phyloP scores from a whole-genome alignment of 2,888 invertebrate species.

The Opisthograptis luteolata region DNA sequence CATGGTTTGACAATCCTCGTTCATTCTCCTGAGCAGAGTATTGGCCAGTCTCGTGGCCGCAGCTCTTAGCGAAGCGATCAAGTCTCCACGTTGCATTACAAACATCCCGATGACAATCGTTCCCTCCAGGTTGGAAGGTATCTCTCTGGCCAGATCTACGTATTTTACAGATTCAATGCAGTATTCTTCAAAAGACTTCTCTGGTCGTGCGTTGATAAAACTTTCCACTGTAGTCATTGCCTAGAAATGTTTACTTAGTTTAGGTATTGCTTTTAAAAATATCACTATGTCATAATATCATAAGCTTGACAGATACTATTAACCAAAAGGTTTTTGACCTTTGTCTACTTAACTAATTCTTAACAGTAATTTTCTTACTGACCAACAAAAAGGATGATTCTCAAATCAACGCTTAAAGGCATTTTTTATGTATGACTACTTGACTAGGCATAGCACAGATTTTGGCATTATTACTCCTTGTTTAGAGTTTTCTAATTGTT shows the following conservation, averaged over 20 bases:
- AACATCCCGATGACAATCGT: constrained; percentile 93
- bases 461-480: no score
- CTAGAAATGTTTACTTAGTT: constrained; percentile 64
- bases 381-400: no score
- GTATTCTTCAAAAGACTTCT: constrained; percentile 86
- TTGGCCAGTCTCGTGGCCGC: constrained; percentile 88
- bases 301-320: no score
- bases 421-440: no score
- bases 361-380: no score
- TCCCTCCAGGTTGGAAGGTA: constrained; percentile 85
- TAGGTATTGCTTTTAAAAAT: no score
- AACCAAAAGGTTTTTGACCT: no score
- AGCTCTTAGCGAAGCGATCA: constrained; percentile 88
- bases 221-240: constrained; percentile 85
- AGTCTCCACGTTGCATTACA: constrained; percentile 91
- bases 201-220: constrained; percentile 87
- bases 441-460: no score
- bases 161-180: constrained; percentile 85
- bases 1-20: constrained; percentile 90
- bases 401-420: no score
- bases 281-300: constrained; percentile 2
- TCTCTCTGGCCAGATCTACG: constrained; percentile 85
- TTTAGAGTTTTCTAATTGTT: no score
- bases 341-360: no score
- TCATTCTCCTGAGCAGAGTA: constrained; percentile 89